Conservation (phyloP, 1,140 invertebrate species). For the Zaprionus camerounensis region DNA sequence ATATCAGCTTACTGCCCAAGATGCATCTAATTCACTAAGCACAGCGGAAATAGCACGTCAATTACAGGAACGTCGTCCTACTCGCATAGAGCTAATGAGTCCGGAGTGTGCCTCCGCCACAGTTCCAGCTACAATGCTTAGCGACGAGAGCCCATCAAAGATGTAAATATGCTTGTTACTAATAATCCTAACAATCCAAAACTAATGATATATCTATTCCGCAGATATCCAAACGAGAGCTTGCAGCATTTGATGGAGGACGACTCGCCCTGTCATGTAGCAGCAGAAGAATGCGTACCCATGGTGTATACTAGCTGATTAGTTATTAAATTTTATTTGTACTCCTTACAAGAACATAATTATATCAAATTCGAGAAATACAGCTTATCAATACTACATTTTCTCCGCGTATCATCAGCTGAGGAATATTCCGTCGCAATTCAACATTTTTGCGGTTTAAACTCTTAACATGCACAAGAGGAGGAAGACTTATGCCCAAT, state of each 20-base stretch:
- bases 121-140: conserved; percentile 96
- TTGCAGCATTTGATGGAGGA: conserved; percentile 87
- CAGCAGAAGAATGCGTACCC: conserved; percentile 88
- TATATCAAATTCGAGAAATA: conserved; percentile 15
- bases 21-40: conserved; percentile 87
- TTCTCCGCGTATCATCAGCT: conserved; percentile 93
- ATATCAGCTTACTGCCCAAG: conserved; percentile 83
- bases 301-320: conserved; percentile 85
- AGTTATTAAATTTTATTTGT: conserved; percentile 13
- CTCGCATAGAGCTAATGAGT: conserved; percentile 90
- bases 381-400: conserved; percentile 87
- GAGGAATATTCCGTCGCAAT: conserved; percentile 90
- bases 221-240: conserved; percentile 90
- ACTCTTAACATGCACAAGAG: conserved; percentile 85
- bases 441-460: conserved; percentile 87
- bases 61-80: conserved; percentile 91
- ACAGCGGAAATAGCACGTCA: conserved; percentile 96
- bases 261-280: conserved; percentile 89
- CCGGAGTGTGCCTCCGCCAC: conserved; percentile 94
- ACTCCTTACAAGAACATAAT: background rate
- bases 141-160: conserved; percentile 88
- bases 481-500: conserved; percentile 84
- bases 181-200: background rate
- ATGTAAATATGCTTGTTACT: conserved; percentile 42
- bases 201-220: conserved; percentile 63